Conservation (phyloP, 2,113 vertebrate genomes). For the Balaenoptera acutorostrata region DNA sequence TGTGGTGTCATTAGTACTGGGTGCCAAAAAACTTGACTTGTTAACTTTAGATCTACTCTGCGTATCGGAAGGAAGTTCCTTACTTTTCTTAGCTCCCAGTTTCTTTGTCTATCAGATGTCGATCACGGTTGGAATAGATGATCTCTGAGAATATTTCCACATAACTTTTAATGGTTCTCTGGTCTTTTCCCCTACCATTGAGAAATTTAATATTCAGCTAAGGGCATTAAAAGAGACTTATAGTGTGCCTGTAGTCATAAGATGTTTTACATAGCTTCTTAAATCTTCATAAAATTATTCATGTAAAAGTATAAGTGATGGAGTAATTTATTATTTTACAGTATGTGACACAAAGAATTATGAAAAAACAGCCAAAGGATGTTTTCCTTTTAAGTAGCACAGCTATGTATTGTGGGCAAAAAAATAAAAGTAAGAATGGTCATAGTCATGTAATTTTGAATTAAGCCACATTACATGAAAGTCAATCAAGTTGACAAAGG, state of each 20-base stretch:
- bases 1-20: neutral
- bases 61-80: neutral
- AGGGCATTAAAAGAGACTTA: conserved; percentile 22
- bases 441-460: neutral
- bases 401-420: neutral
- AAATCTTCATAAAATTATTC: neutral
- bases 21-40: neutral
- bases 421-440: neutral
- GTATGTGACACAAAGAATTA: neutral
- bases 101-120: neutral
- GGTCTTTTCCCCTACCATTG: neutral
- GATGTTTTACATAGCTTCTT: neutral
- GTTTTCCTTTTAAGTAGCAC: neutral
- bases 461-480: neutral
- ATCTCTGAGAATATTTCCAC: neutral
- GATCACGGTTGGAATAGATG: neutral
- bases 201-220: neutral
- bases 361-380: neutral
- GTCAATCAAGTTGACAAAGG: neutral
- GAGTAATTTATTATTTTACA: neutral
- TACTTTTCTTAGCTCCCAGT: neutral
- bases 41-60: neutral
- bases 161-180: neutral
- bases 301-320: neutral
- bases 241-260: neutral